These are phyloP conservation scores for Zosterops borbonicus DNA, from an alignment of 2,113 vertebrate genomes.

Conservation along the genomic window DNA sequence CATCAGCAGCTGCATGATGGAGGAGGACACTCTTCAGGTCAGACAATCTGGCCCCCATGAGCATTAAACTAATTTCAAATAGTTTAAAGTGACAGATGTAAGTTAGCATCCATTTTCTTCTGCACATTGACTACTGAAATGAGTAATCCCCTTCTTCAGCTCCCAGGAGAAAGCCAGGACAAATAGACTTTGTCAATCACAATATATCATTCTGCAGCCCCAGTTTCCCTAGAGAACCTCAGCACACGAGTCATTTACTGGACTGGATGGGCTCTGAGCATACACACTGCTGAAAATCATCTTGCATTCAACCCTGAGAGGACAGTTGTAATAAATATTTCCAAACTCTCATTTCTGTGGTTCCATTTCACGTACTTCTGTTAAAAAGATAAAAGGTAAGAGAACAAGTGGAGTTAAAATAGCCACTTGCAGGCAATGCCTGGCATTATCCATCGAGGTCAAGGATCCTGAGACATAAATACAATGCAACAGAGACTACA, in stretches of 20 bases:
- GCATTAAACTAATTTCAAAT: background rate
- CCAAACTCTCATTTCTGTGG: background rate
- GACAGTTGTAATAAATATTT: background rate
- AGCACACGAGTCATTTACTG: background rate
- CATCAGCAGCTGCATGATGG: background rate
- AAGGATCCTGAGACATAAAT: background rate
- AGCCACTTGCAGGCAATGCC: conserved; percentile 2
- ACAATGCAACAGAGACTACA: background rate
- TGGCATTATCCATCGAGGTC: background rate
- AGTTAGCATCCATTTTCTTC: background rate
- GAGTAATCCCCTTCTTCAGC: background rate
- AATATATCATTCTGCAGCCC: background rate
- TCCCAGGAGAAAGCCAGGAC: background rate
- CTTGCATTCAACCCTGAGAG: background rate
- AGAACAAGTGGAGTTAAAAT: background rate
- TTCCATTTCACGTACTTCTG: background rate
- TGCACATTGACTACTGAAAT: background rate
- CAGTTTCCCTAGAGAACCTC: background rate
- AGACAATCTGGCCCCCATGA: background rate
- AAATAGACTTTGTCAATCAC: background rate
- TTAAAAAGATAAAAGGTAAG: background rate
- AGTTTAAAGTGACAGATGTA: background rate
- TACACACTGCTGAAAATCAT: background rate
- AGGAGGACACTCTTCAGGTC: background rate
- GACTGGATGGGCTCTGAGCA: background rate